Percentiles rank a stretch among this genome's conserved stretches.
Conservation (phyloP, 1,140 invertebrate species). For the Lethocerus indicus region DNA sequence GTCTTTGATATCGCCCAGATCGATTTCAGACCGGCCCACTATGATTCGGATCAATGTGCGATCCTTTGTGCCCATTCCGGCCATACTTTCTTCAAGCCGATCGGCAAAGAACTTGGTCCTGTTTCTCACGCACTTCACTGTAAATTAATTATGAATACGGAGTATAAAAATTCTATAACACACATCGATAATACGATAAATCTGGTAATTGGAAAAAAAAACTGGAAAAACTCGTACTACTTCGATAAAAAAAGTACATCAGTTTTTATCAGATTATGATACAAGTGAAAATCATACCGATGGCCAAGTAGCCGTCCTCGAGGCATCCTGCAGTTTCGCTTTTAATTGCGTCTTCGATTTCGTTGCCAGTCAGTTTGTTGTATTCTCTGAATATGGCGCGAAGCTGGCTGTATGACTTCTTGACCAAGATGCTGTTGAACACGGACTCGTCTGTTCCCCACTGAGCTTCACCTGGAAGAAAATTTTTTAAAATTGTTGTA, state of each 20-base stretch:
- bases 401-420: conserved; percentile 41
- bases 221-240: too few species aligned
- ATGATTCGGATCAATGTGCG: conserved; percentile 71
- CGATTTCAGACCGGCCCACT: conserved; percentile 72
- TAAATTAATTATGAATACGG: conserved; percentile 15
- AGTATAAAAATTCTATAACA: too few species aligned
- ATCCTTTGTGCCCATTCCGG: conserved; percentile 71
- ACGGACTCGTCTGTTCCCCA: conserved; percentile 52
- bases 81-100: conserved; percentile 73
- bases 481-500: too few species aligned
- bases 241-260: too few species aligned
- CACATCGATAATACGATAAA: too few species aligned
- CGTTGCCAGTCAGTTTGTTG: conserved; percentile 52
- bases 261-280: too few species aligned
- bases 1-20: conserved; percentile 70
- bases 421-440: conserved; percentile 44
- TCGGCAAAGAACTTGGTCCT: conserved; percentile 80
- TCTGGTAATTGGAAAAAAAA: too few species aligned
- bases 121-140: conserved; percentile 65
- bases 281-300: too few species aligned
- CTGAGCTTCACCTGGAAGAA: conserved; percentile 28
- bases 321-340: conserved; percentile 75
- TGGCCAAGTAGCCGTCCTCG: conserved; percentile 66
- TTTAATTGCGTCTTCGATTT: conserved; percentile 73
- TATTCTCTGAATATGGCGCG: conserved; percentile 55